Evolutionary conservation across 2,888 invertebrate genomes (phyloP).

Genomic region (Pristionchus arcanus): DNA sequence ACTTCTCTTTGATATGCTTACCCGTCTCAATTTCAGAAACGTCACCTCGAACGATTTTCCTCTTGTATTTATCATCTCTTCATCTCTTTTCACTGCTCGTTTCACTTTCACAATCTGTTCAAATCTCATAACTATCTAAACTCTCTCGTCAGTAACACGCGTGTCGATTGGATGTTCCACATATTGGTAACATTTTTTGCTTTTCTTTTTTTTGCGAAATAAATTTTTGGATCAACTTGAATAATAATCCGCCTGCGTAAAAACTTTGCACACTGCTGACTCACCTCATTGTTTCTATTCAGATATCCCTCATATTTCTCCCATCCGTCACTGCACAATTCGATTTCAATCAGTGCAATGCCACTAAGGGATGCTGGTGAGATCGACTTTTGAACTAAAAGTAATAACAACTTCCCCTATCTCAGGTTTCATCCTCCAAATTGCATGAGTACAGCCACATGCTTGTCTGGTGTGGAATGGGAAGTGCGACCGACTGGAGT

Average conservation of each 20-base stretch:
- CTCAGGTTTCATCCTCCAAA: slow-evolving; percentile 64
- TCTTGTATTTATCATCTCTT: neutral
- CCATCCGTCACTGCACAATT: slow-evolving; percentile 3
- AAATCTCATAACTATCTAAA: slow-evolving; percentile 36
- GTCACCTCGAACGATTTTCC: slow-evolving; percentile 32
- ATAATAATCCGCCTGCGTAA: neutral
- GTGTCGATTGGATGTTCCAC: neutral
- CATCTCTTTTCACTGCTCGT: slow-evolving; percentile 31
- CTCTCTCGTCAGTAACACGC: neutral
- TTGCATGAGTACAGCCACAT: slow-evolving; percentile 58
- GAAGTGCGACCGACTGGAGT: slow-evolving; percentile 66
- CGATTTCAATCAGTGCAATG: slow-evolving; percentile 65
- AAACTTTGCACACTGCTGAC: neutral
- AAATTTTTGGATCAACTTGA: neutral
- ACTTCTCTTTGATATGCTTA: neutral
- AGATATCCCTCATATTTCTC: slow-evolving; percentile 43
- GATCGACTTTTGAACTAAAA: neutral
- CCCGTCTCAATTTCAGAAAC: slow-evolving; percentile 9
- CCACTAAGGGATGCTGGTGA: slow-evolving; percentile 67
- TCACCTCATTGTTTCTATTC: neutral
- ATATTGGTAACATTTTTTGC: neutral
- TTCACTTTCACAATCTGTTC: slow-evolving; percentile 35
- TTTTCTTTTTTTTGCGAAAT: neutral
- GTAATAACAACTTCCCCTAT: neutral
- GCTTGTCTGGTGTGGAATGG: slow-evolving; percentile 69